Conservation (phyloP, 2,888 invertebrate genomes). For the Dolomedes plantarius region DNA sequence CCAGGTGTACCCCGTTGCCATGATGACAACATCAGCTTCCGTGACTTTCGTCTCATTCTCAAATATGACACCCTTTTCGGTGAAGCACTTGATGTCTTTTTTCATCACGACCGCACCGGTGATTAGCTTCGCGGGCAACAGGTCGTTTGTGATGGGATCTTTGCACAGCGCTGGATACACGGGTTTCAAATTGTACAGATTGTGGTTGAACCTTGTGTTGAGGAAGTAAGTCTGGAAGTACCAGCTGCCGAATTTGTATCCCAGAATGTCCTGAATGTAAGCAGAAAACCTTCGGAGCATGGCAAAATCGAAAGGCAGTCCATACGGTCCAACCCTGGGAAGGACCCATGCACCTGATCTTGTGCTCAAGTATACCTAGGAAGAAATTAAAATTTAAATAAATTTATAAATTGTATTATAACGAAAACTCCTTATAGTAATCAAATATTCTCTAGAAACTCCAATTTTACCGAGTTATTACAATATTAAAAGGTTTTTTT, state of each 20-base stretch:
- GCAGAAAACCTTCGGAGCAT: conserved; percentile 41
- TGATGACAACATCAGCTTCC: conserved; percentile 55
- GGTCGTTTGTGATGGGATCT: conserved; percentile 68
- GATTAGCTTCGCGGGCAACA: conserved; percentile 51
- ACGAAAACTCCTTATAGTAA: no score
- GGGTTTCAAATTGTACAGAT: conserved; percentile 47
- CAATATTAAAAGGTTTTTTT: no score
- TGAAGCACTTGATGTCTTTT: conserved; percentile 47
- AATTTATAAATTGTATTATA: no score
- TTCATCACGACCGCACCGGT: conserved; percentile 39
- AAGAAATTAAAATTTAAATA: background rate
- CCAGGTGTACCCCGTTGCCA: conserved; percentile 67
- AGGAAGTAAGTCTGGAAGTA: conserved; percentile 34
- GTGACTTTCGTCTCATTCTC: conserved; percentile 58
- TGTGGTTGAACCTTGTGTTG: conserved; percentile 53
- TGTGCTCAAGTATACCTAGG: conserved; percentile 59
- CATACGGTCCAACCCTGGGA: conserved; percentile 64
- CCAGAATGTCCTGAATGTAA: conserved; percentile 25
- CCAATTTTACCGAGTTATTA: no score
- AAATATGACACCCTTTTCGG: conserved; percentile 65
- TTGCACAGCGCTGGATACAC: conserved; percentile 19
- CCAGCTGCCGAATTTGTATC: conserved; percentile 25
- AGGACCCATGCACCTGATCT: conserved; percentile 59
- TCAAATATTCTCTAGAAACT: no score
- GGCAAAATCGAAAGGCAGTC: conserved; percentile 54